Evolutionary conservation across 2,113 vertebrate species (phyloP).

Genomic region (Osmerus eperlanus): DNA sequence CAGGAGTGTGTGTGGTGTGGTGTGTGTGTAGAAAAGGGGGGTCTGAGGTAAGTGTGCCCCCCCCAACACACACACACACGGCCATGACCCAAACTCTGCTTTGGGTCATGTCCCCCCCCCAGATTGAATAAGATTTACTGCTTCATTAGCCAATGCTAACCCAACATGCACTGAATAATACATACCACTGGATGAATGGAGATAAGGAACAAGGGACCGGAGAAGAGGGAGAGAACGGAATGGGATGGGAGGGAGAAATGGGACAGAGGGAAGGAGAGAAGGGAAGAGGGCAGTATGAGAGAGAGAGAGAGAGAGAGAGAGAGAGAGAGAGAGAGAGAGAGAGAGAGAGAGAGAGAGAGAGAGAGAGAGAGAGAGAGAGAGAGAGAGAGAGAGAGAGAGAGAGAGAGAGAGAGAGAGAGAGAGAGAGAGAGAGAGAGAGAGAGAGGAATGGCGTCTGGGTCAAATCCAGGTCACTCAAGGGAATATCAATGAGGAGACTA

Average conservation of each 20-base stretch:
- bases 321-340: neutral
- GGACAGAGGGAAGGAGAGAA: neutral
- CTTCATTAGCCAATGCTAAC: constrained; percentile 21
- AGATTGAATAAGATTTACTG: constrained; percentile 16
- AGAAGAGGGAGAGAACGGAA: neutral
- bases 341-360: neutral
- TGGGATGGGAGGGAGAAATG: neutral
- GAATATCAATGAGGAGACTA: constrained; percentile 28
- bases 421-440: neutral
- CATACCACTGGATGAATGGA: constrained; percentile 2
- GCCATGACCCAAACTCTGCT: no score
- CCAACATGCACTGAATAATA: constrained; percentile 17
- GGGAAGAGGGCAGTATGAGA: constrained; percentile 3
- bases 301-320: constrained; percentile 7
- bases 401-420: neutral
- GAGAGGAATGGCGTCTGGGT: constrained; percentile 19
- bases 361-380: neutral
- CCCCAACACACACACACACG: no score
- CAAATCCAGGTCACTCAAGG: constrained; percentile 40
- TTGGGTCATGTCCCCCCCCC: neutral
- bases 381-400: neutral
- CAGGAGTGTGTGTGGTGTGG: no score
- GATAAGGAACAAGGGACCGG: neutral
- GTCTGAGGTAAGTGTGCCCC: no score
- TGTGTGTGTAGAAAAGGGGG: no score